Evolutionary conservation across 2,888 invertebrate genomes (phyloP).

Genomic region (Rotaria socialis): DNA sequence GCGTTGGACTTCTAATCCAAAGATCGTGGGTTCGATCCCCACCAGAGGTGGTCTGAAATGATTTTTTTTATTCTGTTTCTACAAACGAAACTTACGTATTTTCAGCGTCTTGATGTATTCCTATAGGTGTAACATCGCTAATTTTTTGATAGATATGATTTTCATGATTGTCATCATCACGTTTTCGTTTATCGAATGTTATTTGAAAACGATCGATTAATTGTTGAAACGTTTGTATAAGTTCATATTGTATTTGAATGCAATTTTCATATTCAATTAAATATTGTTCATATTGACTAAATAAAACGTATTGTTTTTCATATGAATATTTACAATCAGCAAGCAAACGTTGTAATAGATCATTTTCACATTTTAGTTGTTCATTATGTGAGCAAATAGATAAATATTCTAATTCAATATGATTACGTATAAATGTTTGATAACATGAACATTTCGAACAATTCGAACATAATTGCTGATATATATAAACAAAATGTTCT

Average conservation of each 20-base stretch:
- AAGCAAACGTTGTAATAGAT: background rate
- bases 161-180: background rate
- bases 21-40: constrained; percentile 52
- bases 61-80: constrained; percentile 16
- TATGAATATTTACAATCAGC: constrained; percentile 35
- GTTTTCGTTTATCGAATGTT: background rate
- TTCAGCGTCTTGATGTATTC: background rate
- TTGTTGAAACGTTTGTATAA: background rate
- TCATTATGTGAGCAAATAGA: background rate
- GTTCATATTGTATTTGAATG: constrained; percentile 4
- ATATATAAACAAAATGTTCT: constrained; percentile 31
- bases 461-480: background rate
- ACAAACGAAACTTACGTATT: background rate
- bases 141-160: constrained; percentile 19
- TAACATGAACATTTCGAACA: constrained; percentile 29
- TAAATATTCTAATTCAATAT: constrained; percentile 35
- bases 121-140: background rate
- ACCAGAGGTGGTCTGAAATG: constrained; percentile 49
- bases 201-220: constrained; percentile 14
- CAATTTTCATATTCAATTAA: constrained; percentile 33
- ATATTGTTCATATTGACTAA: constrained; percentile 33
- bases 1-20: constrained; percentile 52
- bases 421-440: constrained; percentile 12
- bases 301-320: constrained; percentile 31
- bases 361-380: constrained; percentile 26